These are phyloP conservation scores for Apteryx mantelli DNA, from an alignment of 2,113 vertebrate genomes.

Conservation along the genomic window DNA sequence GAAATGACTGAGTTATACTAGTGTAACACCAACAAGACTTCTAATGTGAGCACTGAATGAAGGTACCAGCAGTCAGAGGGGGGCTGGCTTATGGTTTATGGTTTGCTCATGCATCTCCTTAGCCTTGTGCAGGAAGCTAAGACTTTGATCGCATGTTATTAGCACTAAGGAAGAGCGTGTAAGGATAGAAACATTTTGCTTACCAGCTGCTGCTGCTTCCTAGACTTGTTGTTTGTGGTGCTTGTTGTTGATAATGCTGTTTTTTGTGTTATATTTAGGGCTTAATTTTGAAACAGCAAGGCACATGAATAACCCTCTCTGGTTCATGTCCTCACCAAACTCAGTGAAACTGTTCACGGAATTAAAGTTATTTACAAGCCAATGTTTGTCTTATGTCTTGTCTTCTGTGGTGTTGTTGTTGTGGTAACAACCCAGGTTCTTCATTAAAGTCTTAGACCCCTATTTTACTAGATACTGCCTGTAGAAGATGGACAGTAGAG, in stretches of 20 bases:
- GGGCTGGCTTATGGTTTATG: accelerated
- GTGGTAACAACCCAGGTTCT: background rate
- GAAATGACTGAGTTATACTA: too few species aligned
- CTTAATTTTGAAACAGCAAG: background rate
- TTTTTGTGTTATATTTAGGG: background rate
- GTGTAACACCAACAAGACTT: too few species aligned
- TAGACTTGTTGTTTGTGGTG: background rate
- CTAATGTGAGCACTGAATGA: too few species aligned
- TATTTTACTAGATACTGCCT: too few species aligned
- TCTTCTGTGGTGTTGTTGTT: too few species aligned
- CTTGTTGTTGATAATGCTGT: background rate
- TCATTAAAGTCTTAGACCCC: background rate
- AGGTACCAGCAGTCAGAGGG: background rate
- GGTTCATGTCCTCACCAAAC: too few species aligned
- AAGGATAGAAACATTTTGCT: background rate
- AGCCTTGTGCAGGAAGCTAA: accelerated
- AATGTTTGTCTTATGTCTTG: background rate
- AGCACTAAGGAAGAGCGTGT: accelerated
- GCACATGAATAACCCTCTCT: background rate
- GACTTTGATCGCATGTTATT: accelerated
- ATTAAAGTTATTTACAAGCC: background rate
- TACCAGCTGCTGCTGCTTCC: background rate
- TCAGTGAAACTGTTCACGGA: background rate
- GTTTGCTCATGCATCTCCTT: accelerated
- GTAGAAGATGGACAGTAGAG: background rate